These are phyloP conservation scores for Cyaniris semiargus DNA, from an alignment of 2,888 invertebrate genomes.

Conservation along the genomic window DNA sequence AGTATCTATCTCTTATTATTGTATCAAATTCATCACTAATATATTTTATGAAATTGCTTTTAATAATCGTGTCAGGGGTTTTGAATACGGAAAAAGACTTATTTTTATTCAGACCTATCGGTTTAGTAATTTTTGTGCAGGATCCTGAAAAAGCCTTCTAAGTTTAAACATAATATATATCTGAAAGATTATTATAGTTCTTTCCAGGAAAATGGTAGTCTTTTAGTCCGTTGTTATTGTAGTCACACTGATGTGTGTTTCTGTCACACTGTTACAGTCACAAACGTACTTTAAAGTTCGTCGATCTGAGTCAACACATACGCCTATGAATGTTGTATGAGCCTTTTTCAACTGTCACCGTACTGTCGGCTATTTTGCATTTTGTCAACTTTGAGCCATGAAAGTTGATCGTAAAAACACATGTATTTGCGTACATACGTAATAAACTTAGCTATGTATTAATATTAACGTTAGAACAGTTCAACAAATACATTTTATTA, in stretches of 20 bases:
- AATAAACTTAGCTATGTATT: constrained; percentile 5
- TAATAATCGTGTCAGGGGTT: too few relatives aligned
- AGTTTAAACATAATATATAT: too few relatives aligned
- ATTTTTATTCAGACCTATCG: too few relatives aligned
- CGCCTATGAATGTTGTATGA: constrained; percentile 49
- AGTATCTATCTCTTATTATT: too few relatives aligned
- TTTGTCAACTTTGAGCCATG: constrained; percentile 39
- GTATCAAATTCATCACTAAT: too few relatives aligned
- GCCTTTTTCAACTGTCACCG: constrained; percentile 46
- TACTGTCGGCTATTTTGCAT: constrained; percentile 43
- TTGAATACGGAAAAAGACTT: too few relatives aligned
- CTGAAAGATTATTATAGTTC: neutral
- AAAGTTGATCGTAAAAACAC: constrained; percentile 22
- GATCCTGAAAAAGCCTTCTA: neutral
- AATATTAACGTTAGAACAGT: neutral
- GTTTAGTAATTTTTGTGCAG: too few relatives aligned
- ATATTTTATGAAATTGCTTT: too few relatives aligned
- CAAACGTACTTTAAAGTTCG: constrained; percentile 38
- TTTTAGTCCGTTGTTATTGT: neutral
- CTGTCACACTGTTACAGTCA: constrained; percentile 14
- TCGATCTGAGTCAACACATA: constrained; percentile 61
- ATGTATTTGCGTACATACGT: neutral
- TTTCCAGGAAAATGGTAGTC: neutral
- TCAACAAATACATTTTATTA: constrained; percentile 1
- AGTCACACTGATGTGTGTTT: neutral